Conservation (phyloP, 2,113 vertebrate genomes). For the Nerophis lumbriciformis region DNA sequence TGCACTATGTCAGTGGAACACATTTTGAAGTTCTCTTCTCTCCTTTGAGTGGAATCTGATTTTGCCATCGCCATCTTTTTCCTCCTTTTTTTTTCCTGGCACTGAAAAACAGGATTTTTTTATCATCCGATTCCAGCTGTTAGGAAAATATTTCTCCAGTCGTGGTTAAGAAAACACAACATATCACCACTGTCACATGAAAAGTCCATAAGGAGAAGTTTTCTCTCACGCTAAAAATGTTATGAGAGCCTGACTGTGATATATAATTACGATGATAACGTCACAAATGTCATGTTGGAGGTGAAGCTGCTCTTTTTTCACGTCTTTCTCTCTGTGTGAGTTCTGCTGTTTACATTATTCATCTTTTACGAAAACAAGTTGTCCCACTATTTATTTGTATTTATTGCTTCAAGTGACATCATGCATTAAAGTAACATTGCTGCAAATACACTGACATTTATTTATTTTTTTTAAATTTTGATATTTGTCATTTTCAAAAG, state of each 20-base stretch:
- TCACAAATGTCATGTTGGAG: background rate
- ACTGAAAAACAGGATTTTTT: slow-evolving; percentile 17
- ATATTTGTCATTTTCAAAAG: too few relatives aligned
- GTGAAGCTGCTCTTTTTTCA: background rate
- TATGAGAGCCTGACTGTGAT: slow-evolving; percentile 24
- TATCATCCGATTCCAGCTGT: slow-evolving; percentile 54
- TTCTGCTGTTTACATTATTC: too few relatives aligned
- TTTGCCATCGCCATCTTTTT: slow-evolving; percentile 52
- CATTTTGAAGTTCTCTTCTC: slow-evolving; percentile 39
- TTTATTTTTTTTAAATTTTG: too few relatives aligned
- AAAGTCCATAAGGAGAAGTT: slow-evolving; percentile 43
- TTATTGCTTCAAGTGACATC: too few relatives aligned
- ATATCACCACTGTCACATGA: slow-evolving; percentile 45
- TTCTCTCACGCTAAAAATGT: slow-evolving; percentile 35
- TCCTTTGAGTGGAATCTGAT: slow-evolving; percentile 50
- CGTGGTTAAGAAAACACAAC: slow-evolving; percentile 54
- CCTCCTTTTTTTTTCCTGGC: slow-evolving; percentile 35
- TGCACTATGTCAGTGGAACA: slow-evolving; percentile 42
- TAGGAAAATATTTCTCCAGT: slow-evolving; percentile 50
- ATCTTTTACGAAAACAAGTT: too few relatives aligned
- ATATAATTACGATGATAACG: slow-evolving; percentile 39
- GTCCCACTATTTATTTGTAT: too few relatives aligned
- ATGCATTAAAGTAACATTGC: too few relatives aligned
- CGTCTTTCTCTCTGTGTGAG: too few relatives aligned
- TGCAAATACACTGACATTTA: too few relatives aligned